Base-by-base conservation (phyloP, 2,797 vertebrate species). In the Eremophila alpestris region DNA sequence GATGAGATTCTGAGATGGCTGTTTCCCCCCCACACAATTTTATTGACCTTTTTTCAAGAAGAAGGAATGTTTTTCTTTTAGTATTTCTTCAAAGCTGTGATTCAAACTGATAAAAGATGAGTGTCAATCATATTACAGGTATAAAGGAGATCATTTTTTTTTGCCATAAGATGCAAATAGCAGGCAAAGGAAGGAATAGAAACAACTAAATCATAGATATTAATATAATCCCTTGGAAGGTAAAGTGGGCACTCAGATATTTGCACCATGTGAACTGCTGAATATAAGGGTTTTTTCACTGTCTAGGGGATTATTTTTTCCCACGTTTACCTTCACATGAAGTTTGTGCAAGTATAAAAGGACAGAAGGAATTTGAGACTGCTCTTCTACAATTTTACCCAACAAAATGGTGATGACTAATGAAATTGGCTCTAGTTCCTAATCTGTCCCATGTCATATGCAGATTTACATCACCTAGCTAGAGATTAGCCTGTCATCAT, bases 371-470 rank as follows among this genome's bases (percentile, higher is more conserved):
- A 32, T 7, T 49, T 83, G 34, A 34, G 6, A 13, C 4, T 2
- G 7, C 5, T 46, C 5, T 69, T 79, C 38, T 65, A 9, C 5
- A 62, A 27, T 20, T 73, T 73, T 83, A 55, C 3, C 9, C 17
- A 19, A 27, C 7, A n/a, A 54, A 76, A 30, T 51, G 26, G 30
- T 43, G 19, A 52, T 73, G 55, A 41, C 9, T 60, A 27, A 13
- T 49, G 34, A 84, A 85, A 65, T 22, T 29, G 11, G 9, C 11
- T 10, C 27, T 62, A 49, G 32, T 51, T 10, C 36, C 14, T 60
- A 34, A 76, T 29, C 4, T 10, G 45, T 27, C 21, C 26, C 1
- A 3, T 11, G 5, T 11, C 2, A 1, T 10, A 17, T 14, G 8
- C 7, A 77, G 7, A 38, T 74, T 78, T 81, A 49, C 9, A 43